Evolutionary conservation across 2,113 vertebrate genomes (phyloP).

Genomic region (Puntigrus tetrazona): DNA sequence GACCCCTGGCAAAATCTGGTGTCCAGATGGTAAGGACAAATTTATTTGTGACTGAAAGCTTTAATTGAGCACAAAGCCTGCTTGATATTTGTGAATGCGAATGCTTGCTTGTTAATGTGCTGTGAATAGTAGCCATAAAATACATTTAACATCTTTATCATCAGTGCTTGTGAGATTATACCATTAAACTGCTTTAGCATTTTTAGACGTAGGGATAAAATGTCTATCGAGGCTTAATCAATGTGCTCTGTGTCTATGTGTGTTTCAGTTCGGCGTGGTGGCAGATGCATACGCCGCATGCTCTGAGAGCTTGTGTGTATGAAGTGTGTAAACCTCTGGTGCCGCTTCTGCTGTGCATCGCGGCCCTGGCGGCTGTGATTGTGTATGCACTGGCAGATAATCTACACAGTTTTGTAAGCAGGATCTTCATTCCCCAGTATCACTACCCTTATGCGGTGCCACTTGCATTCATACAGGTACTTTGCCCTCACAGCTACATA

Average conservation of each 20-base stretch:
- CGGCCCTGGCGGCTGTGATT: conserved; percentile 48
- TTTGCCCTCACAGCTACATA: background rate
- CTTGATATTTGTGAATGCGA: background rate
- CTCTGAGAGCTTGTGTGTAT: conserved; percentile 28
- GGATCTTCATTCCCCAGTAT: conserved; percentile 78
- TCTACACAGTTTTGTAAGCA: conserved; percentile 70
- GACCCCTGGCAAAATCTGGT: conserved; percentile 29
- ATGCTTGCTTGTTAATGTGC: background rate
- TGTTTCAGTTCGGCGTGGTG: conserved; percentile 53
- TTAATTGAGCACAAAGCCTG: background rate
- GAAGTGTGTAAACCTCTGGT: conserved; percentile 59
- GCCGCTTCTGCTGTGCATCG: conserved; percentile 49
- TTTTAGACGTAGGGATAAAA: background rate
- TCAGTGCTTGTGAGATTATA: background rate
- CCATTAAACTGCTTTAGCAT: background rate
- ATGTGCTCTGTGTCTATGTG: background rate
- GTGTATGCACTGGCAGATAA: conserved; percentile 67
- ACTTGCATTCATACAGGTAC: conserved; percentile 75
- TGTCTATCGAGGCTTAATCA: background rate
- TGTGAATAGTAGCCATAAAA: background rate
- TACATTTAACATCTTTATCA: background rate
- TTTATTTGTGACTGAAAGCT: background rate
- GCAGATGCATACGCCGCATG: conserved; percentile 25
- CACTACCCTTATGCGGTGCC: conserved; percentile 70
- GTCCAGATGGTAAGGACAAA: conserved; percentile 40